Conservation (phyloP, 2,113 vertebrate genomes). For the Triplophysa dalaica region DNA sequence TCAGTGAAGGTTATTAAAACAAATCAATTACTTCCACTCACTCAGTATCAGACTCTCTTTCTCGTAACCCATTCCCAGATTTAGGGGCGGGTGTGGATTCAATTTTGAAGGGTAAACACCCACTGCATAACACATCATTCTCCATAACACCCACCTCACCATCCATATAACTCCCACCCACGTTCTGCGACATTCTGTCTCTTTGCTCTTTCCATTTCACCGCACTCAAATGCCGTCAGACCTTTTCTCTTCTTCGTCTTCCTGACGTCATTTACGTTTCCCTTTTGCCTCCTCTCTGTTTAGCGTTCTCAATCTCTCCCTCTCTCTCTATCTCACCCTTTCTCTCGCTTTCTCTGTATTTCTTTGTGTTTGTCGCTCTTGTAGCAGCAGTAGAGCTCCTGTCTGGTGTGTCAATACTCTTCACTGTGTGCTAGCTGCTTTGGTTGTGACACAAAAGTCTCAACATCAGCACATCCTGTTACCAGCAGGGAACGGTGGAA, state of each 20-base stretch:
- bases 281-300: neutral
- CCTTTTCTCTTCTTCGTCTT: neutral
- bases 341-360: neutral
- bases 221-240: neutral
- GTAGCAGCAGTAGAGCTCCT: neutral
- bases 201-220: conserved; percentile 10
- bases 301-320: neutral
- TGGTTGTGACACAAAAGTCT: conserved; percentile 17
- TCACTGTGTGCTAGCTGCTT: neutral
- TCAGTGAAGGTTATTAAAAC: neutral
- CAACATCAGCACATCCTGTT: conserved; percentile 24
- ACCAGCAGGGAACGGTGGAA: conserved; percentile 4
- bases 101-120: conserved; percentile 1
- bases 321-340: neutral
- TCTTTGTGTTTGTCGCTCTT: neutral
- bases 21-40: neutral
- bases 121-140: neutral
- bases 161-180: conserved; percentile 2
- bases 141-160: conserved; percentile 2
- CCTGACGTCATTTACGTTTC: neutral
- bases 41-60: neutral
- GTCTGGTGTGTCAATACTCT: conserved; percentile 11
- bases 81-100: neutral
- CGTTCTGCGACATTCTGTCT: neutral
- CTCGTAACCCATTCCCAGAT: neutral